These are phyloP conservation scores for Barnardius zonarius DNA, from an alignment of 2,113 vertebrate species.

Conservation along the genomic window DNA sequence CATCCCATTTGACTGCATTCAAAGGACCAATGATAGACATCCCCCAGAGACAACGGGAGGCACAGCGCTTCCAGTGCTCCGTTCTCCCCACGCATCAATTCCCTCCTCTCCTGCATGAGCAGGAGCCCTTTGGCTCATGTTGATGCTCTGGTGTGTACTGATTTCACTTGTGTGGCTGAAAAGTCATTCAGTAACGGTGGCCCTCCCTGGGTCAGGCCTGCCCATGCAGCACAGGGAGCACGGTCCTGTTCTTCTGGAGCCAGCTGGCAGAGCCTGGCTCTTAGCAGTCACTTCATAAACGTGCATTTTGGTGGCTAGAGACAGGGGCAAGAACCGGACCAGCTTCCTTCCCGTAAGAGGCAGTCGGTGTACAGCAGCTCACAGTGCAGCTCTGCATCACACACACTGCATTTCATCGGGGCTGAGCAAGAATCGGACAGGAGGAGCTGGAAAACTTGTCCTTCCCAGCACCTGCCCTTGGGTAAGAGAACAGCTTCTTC, in stretches of 20 bases:
- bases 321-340: neutral
- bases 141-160: neutral
- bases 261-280: neutral
- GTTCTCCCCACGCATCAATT: neutral
- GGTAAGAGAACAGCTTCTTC: neutral
- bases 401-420: neutral
- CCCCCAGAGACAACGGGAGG: neutral
- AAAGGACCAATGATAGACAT: neutral
- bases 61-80: neutral
- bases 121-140: neutral
- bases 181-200: neutral
- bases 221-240: neutral
- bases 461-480: neutral
- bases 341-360: neutral
- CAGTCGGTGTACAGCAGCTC: neutral
- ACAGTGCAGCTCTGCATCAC: neutral
- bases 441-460: neutral
- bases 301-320: neutral
- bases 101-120: neutral
- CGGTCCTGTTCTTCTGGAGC: accelerated
- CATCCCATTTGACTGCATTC: constrained; percentile 23
- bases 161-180: neutral
- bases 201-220: neutral
- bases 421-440: neutral
- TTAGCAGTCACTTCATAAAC: neutral